Evolutionary conservation across 2,113 vertebrate genomes (phyloP).

Genomic region (Siniperca knerii): DNA sequence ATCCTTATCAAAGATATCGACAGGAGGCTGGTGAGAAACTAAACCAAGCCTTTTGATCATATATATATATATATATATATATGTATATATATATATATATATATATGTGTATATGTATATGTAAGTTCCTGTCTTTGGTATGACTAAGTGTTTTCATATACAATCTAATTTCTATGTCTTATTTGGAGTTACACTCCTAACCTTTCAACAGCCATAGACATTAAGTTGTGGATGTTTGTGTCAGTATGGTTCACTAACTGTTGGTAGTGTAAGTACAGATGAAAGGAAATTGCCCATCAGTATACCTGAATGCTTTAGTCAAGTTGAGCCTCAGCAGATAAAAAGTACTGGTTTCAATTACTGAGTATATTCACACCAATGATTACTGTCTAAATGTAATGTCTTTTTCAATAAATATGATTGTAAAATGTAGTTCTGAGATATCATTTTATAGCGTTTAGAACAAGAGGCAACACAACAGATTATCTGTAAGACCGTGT

Average conservation of each 20-base stretch:
- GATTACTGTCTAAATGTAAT: neutral
- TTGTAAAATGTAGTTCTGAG: neutral
- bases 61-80: neutral
- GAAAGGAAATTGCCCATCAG: neutral
- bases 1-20: neutral
- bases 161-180: neutral
- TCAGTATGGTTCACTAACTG: neutral
- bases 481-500: neutral
- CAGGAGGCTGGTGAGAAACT: conserved; percentile 55
- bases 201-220: neutral
- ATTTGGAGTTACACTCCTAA: neutral
- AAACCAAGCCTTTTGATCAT: neutral
- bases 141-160: neutral
- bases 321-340: neutral
- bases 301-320: neutral
- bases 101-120: no score
- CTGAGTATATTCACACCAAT: neutral
- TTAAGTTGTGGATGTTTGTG: neutral
- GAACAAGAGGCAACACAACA: conserved; percentile 4
- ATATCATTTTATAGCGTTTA: neutral
- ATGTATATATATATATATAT: no score
- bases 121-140: neutral
- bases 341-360: neutral
- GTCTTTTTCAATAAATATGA: neutral
- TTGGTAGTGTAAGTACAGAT: neutral